Percentiles rank a stretch among this genome's conserved stretches.
These are phyloP conservation scores for Buathra laborator DNA, from an alignment of 2,888 invertebrate genomes.

Conservation along the genomic window DNA sequence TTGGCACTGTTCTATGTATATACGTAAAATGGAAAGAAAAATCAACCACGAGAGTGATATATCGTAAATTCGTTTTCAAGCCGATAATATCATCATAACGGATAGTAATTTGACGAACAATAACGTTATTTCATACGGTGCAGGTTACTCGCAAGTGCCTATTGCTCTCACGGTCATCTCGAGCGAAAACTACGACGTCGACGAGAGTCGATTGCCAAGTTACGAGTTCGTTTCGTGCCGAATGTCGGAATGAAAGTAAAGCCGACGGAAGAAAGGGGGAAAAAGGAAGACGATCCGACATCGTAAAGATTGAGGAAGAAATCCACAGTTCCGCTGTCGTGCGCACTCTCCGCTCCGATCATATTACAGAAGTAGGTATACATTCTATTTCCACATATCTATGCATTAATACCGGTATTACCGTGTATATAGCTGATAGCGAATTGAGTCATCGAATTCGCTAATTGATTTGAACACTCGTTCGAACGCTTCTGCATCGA, in stretches of 20 bases:
- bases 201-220: constrained; percentile 48
- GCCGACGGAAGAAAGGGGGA: not conserved
- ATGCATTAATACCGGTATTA: too few relatives aligned
- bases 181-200: constrained; percentile 43
- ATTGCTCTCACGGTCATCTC: constrained; percentile 15
- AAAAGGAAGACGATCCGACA: constrained; percentile 17
- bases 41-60: too few relatives aligned
- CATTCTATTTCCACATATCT: too few relatives aligned
- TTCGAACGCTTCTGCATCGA: constrained; percentile 8
- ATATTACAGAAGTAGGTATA: too few relatives aligned
- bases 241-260: constrained; percentile 4
- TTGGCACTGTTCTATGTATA: too few relatives aligned
- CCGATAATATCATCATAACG: constrained; percentile 44
- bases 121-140: constrained; percentile 50
- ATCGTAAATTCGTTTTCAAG: too few relatives aligned
- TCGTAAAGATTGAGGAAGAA: constrained; percentile 35
- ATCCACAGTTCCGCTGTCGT: constrained; percentile 29
- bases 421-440: not conserved
- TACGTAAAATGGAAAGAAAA: too few relatives aligned
- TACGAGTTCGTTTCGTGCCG: constrained; percentile 48
- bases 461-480: constrained; percentile 16
- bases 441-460: constrained; percentile 14
- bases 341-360: constrained; percentile 24
- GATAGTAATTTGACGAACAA: constrained; percentile 48
- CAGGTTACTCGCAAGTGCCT: not conserved